These are phyloP conservation scores for Amblyraja radiata DNA, from an alignment of 2,797 vertebrate species.

Conservation along the genomic window DNA sequence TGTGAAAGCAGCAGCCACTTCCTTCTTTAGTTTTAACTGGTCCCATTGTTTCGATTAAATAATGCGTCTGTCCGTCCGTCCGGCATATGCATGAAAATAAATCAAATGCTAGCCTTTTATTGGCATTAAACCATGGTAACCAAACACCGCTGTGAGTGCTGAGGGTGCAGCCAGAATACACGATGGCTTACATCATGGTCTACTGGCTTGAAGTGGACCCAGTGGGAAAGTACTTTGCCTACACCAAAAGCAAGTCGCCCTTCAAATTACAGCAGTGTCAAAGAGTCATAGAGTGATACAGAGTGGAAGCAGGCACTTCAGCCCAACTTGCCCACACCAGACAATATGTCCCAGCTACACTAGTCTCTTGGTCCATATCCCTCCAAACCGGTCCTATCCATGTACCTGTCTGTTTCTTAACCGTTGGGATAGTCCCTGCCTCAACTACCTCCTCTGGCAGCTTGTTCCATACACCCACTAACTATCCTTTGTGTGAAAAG, in stretches of 20 bases:
- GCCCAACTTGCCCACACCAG: no score
- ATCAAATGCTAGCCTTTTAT: not conserved
- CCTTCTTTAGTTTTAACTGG: not conserved
- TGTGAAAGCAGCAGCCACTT: no score
- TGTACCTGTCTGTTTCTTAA: no score
- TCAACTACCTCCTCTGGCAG: no score
- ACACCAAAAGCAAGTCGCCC: not conserved
- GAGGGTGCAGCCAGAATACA: conserved; percentile 2
- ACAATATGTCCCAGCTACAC: no score
- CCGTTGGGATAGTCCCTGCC: no score
- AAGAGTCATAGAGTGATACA: no score
- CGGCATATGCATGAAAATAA: not conserved
- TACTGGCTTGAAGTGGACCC: not conserved
- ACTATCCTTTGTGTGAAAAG: no score
- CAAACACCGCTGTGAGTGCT: not conserved
- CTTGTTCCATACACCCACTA: no score
- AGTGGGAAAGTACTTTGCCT: not conserved
- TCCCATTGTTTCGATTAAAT: not conserved
- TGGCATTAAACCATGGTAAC: conserved; percentile 2
- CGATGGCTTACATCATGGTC: not conserved
- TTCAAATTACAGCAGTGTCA: not conserved
- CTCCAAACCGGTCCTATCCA: no score
- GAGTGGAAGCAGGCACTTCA: no score
- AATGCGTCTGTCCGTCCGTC: not conserved
- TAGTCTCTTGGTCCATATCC: no score